A percentile compares a stretch with the other conserved stretches of the same genome.
Evolutionary conservation across 2,888 invertebrate species (phyloP).

Genomic region (Andrena chrysosceles): DNA sequence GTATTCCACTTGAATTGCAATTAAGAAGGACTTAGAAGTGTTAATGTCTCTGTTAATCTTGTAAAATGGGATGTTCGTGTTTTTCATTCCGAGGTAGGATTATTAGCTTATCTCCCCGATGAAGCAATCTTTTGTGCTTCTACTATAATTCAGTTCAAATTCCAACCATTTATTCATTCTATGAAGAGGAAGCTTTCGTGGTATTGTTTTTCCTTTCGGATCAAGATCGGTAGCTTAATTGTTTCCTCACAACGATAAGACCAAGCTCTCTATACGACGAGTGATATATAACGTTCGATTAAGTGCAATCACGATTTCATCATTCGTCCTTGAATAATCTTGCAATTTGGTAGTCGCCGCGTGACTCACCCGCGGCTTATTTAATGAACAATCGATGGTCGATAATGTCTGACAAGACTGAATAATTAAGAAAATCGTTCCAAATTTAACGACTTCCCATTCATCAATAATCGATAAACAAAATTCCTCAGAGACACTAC

Average conservation of each 20-base stretch:
- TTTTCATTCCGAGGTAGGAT: neutral
- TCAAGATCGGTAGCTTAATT: conserved; percentile 8
- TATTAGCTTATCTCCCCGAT: neutral
- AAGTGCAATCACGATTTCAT: neutral
- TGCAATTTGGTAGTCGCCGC: neutral
- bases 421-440: neutral
- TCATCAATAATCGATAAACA: too few species aligned
- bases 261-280: too few species aligned
- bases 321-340: conserved; percentile 25
- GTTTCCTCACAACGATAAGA: neutral
- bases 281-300: conserved; percentile 3
- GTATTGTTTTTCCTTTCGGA: neutral
- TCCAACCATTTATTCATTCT: too few species aligned
- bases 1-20: neutral
- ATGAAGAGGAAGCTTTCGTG: neutral
- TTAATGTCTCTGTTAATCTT: neutral
- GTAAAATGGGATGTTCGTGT: neutral
- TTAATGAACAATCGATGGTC: conserved; percentile 1
- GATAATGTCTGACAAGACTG: neutral
- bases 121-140: conserved; percentile 1
- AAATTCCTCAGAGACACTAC: too few species aligned
- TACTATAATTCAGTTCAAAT: too few species aligned
- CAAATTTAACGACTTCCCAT: too few species aligned
- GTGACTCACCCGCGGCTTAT: conserved; percentile 3
- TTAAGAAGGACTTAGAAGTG: neutral